A percentile compares a stretch with the other conserved stretches of the same genome.
phyloP scores from a whole-genome alignment of 1,140 invertebrate species.

The Trypoxylus dichotomus region DNA sequence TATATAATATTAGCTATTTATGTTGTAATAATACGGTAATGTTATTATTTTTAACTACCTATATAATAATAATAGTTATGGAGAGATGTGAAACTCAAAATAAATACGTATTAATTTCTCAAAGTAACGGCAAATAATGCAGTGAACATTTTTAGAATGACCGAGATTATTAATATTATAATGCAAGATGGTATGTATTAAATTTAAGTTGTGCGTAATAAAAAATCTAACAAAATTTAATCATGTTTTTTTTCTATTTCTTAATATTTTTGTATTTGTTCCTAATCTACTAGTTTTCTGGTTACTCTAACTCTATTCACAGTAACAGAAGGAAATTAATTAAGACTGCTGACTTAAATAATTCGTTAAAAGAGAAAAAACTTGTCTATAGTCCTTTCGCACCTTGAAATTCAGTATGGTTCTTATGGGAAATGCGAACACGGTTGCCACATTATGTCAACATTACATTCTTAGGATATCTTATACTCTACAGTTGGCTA shows the following conservation, averaged over 20 bases:
- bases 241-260: background rate
- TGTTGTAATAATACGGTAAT: slow-evolving; percentile 19
- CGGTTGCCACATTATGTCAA: too few species aligned
- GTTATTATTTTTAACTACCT: slow-evolving; percentile 14
- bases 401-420: too few species aligned
- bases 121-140: background rate
- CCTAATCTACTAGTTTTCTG: background rate
- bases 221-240: slow-evolving; percentile 22
- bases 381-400: too few species aligned
- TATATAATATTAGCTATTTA: slow-evolving; percentile 19
- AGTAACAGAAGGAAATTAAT: background rate
- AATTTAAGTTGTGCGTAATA: slow-evolving; percentile 20
- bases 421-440: too few species aligned
- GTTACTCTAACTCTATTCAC: background rate
- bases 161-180: slow-evolving; percentile 14
- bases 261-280: slow-evolving; percentile 6
- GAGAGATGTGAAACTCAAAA: background rate
- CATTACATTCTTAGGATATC: too few species aligned
- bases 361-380: background rate
- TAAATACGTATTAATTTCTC: slow-evolving; percentile 10
- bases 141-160: background rate
- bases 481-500: too few species aligned
- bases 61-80: background rate
- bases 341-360: background rate
- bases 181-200: slow-evolving; percentile 19